Conservation (phyloP, 2,113 vertebrate genomes). For the Tiliqua scincoides region DNA sequence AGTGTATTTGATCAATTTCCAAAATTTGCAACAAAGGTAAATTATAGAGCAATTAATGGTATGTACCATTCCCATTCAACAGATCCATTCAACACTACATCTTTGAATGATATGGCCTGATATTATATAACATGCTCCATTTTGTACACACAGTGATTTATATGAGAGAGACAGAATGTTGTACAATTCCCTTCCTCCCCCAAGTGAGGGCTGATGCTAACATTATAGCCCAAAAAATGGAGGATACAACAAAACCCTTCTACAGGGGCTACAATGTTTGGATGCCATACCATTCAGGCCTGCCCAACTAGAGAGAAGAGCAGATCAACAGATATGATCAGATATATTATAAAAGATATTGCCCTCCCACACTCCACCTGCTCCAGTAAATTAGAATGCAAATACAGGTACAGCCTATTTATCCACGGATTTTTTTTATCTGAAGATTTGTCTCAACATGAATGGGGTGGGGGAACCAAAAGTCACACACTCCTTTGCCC, state of each 20-base stretch:
- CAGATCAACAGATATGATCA: conserved; percentile 1
- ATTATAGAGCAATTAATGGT: background rate
- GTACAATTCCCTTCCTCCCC: background rate
- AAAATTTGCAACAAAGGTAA: conserved; percentile 16
- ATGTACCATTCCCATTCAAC: background rate
- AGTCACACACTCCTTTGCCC: too few relatives aligned
- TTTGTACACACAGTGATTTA: background rate
- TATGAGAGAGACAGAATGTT: background rate
- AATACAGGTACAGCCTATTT: too few relatives aligned
- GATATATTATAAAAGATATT: background rate
- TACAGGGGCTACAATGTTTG: background rate
- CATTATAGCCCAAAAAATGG: background rate
- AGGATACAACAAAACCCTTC: background rate
- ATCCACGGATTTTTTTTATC: too few relatives aligned
- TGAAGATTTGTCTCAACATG: too few relatives aligned
- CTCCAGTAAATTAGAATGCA: background rate
- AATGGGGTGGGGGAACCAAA: too few relatives aligned
- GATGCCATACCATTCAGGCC: background rate
- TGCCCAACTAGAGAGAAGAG: conserved; percentile 21
- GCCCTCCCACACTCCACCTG: background rate
- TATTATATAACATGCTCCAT: background rate
- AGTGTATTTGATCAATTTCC: conserved; percentile 1
- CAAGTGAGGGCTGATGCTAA: background rate
- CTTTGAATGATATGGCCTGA: background rate
- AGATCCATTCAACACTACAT: background rate